Percentiles rank a stretch among this genome's conserved stretches.
Evolutionary conservation across 2,797 vertebrate species (phyloP).

Genomic region (Cossypha polioptera): DNA sequence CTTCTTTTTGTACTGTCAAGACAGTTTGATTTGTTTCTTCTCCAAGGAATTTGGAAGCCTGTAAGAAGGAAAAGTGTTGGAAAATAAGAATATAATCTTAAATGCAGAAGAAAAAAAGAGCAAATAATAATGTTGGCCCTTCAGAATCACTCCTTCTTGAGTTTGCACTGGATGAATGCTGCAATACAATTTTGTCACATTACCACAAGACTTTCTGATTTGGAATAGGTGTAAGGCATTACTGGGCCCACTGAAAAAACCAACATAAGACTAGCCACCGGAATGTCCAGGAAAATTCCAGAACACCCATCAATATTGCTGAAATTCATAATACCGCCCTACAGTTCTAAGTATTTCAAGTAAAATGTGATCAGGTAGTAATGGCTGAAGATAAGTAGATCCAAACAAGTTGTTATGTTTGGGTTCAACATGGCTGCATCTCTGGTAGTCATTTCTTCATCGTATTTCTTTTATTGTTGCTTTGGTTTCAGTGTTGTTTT

Average conservation of each 20-base stretch:
- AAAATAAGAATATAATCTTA: neutral
- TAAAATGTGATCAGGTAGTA: neutral
- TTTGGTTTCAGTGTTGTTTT: neutral
- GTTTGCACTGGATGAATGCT: neutral
- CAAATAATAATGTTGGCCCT: neutral
- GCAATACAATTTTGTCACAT: neutral
- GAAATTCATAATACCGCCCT: neutral
- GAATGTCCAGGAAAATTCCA: neutral
- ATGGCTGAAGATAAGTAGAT: neutral
- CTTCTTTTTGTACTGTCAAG: neutral
- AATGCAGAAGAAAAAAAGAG: neutral
- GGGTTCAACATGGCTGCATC: neutral
- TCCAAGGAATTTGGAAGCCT: neutral
- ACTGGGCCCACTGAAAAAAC: neutral
- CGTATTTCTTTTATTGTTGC: neutral
- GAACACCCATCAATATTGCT: neutral
- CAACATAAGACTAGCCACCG: neutral
- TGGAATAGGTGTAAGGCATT: neutral
- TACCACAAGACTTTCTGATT: neutral
- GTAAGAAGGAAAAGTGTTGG: neutral
- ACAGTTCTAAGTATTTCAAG: neutral
- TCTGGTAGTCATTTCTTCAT: neutral
- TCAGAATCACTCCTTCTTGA: neutral
- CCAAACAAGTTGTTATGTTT: neutral
- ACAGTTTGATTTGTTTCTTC: conserved; percentile 36